Evolutionary conservation across 2,888 invertebrate species (phyloP).

Genomic region (Caenorhabditis sp.): DNA sequence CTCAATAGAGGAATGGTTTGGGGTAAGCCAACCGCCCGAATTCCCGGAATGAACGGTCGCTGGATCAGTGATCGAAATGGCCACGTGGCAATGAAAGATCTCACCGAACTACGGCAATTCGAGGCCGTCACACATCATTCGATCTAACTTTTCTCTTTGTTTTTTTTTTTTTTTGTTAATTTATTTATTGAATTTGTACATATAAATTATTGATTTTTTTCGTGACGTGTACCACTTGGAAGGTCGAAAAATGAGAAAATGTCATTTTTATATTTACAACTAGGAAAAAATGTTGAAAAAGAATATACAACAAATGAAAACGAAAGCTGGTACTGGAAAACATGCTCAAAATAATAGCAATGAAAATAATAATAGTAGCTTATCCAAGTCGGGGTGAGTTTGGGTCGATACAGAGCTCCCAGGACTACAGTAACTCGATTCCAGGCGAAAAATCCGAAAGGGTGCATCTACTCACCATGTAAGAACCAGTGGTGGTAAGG

Average conservation of each 20-base stretch:
- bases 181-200: conserved; percentile 11
- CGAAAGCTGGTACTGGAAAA: background rate
- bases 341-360: background rate
- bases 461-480: no score
- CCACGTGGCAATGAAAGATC: conserved; percentile 70
- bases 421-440: no score
- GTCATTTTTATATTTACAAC: background rate
- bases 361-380: background rate
- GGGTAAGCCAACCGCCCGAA: conserved; percentile 69
- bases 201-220: conserved; percentile 8
- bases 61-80: conserved; percentile 69
- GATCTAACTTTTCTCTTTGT: conserved; percentile 43
- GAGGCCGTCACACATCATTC: conserved; percentile 69
- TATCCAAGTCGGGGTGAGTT: background rate
- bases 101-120: conserved; percentile 69
- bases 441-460: no score
- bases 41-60: conserved; percentile 66
- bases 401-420: background rate
- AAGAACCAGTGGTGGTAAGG: no score
- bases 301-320: background rate
- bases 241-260: background rate
- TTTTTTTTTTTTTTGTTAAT: conserved; percentile 19
- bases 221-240: background rate
- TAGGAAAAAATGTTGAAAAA: background rate
- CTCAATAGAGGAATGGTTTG: conserved; percentile 68